phyloP scores from a whole-genome alignment of 2,888 invertebrate genomes.

The Plagodis dolabraria region DNA sequence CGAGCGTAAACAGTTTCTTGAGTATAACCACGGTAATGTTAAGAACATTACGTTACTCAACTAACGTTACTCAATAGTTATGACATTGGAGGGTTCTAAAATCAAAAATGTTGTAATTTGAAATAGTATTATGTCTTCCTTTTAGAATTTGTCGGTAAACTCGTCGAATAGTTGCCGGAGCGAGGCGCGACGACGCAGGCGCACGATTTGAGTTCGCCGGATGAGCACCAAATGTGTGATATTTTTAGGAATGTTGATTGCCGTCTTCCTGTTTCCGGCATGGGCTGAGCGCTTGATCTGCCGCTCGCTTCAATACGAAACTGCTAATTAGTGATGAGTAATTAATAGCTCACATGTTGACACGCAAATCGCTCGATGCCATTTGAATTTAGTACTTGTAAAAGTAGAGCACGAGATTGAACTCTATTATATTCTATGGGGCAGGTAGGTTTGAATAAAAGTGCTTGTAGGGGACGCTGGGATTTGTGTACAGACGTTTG shows the following conservation, averaged over 20 bases:
- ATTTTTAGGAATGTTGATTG: conserved; percentile 84
- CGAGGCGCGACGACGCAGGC: conserved; percentile 43
- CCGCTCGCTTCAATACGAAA: conserved; percentile 64
- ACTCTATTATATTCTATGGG: not conserved
- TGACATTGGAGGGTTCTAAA: too few species aligned
- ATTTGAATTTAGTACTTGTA: conserved; percentile 41
- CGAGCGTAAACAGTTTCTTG: too few species aligned
- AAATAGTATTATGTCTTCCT: not conserved
- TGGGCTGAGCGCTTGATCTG: conserved; percentile 66
- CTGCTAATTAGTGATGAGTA: conserved; percentile 78
- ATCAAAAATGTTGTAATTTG: too few species aligned
- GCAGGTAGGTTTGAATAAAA: too few species aligned
- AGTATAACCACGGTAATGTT: too few species aligned
- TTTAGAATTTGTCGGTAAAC: conserved; percentile 1
- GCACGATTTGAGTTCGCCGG: conserved; percentile 50
- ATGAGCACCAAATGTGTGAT: conserved; percentile 83
- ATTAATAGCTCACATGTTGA: conserved; percentile 69
- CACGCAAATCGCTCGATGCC: conserved; percentile 55
- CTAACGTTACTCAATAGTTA: too few species aligned
- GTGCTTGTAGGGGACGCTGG: too few species aligned
- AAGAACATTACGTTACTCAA: too few species aligned
- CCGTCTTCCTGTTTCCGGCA: conserved; percentile 82
- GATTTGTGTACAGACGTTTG: too few species aligned
- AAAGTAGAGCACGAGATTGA: not conserved
- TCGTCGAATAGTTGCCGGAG: not conserved